Evolutionary conservation across 2,113 vertebrate species (phyloP).

Genomic region (Caranx ignobilis): DNA sequence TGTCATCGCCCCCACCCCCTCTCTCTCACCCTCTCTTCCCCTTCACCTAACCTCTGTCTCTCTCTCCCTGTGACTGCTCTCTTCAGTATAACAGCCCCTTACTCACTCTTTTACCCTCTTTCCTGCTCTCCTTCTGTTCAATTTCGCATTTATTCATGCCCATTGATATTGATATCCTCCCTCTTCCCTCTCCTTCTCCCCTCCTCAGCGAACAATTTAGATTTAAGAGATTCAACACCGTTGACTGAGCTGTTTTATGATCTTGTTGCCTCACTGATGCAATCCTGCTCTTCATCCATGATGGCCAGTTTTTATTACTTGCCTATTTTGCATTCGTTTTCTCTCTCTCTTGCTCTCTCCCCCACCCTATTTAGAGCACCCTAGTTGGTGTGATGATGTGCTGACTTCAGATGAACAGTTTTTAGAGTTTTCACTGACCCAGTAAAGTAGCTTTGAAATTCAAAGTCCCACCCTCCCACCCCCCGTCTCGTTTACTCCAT

Average conservation of each 20-base stretch:
- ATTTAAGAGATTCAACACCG: constrained; percentile 23
- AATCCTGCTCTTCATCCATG: constrained; percentile 42
- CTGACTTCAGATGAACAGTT: constrained; percentile 62
- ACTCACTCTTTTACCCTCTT: constrained; percentile 12
- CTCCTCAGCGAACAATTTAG: constrained; percentile 44
- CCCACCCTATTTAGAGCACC: constrained; percentile 23
- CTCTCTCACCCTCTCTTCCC: neutral
- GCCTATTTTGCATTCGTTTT: neutral
- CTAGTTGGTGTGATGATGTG: constrained; percentile 54
- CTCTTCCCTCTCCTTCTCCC: neutral
- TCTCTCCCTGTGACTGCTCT: neutral
- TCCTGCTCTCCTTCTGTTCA: constrained; percentile 1
- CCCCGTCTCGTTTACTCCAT: constrained; percentile 53
- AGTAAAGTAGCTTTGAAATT: constrained; percentile 73
- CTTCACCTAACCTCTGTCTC: constrained; percentile 27
- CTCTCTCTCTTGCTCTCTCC: neutral
- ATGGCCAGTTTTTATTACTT: constrained; percentile 34
- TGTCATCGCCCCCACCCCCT: neutral
- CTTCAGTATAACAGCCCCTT: neutral
- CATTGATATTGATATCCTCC: constrained; percentile 37
- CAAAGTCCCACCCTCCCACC: constrained; percentile 11
- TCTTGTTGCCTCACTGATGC: constrained; percentile 45
- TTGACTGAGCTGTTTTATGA: constrained; percentile 43
- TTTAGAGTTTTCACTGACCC: constrained; percentile 68
- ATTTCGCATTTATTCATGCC: constrained; percentile 33